A percentile compares a stretch with the other conserved stretches of the same genome.
phyloP scores from a whole-genome alignment of 2,113 vertebrate genomes.

The Lasiurus cinereus region DNA sequence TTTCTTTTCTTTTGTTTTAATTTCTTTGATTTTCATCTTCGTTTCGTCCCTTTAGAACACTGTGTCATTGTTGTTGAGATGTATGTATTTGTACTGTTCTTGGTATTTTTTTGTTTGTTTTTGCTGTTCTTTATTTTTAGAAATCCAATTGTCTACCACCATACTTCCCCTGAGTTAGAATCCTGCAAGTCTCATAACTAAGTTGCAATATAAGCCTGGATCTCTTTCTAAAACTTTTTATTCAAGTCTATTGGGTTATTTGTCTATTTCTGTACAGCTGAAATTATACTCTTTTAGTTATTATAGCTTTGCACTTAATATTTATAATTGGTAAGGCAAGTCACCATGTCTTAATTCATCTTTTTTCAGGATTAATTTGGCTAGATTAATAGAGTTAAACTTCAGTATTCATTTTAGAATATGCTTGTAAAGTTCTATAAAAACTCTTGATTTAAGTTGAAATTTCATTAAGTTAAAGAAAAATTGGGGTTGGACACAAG shows the following conservation, averaged over 20 bases:
- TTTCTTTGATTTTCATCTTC: slow-evolving; percentile 25
- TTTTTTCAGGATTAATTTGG: slow-evolving; percentile 15
- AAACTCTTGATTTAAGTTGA: slow-evolving; percentile 23
- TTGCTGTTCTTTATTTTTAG: background rate
- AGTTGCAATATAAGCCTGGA: background rate
- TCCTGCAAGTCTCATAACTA: background rate
- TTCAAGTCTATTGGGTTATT: background rate
- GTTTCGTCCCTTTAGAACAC: background rate
- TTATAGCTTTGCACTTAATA: background rate
- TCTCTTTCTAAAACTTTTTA: slow-evolving; percentile 31
- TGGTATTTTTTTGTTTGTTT: background rate
- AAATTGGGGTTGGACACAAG: background rate
- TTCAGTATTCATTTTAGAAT: slow-evolving; percentile 56
- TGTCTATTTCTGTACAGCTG: background rate
- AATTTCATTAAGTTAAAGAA: slow-evolving; percentile 13
- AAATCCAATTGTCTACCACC: background rate
- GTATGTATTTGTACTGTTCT: background rate
- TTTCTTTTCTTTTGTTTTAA: background rate
- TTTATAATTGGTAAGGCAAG: background rate
- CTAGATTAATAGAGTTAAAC: slow-evolving; percentile 20
- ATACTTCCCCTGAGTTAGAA: slow-evolving; percentile 8
- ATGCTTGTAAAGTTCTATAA: slow-evolving; percentile 25
- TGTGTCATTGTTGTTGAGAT: background rate
- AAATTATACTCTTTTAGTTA: background rate
- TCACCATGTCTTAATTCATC: background rate